phyloP scores from a whole-genome alignment of 2,888 invertebrate genomes.

The Dasysyrphus albostriatus region DNA sequence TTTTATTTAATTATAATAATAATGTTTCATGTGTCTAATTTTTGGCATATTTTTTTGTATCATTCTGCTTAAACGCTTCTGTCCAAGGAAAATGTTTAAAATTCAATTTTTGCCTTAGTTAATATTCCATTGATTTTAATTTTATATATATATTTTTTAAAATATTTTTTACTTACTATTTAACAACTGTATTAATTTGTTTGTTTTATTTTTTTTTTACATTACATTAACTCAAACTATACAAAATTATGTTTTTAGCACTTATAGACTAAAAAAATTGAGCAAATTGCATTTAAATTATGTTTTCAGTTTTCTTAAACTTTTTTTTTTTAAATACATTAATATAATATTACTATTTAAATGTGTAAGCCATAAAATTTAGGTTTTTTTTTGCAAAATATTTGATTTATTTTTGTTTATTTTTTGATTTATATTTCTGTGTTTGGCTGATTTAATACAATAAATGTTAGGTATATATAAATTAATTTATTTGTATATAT shows the following conservation, averaged over 20 bases:
- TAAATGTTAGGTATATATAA: slow-evolving; percentile 53
- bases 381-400: slow-evolving; percentile 63
- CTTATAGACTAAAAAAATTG: slow-evolving; percentile 65
- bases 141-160: slow-evolving; percentile 8
- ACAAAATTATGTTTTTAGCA: slow-evolving; percentile 46
- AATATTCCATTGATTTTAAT: slow-evolving; percentile 49
- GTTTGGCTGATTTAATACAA: slow-evolving; percentile 49
- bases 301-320: slow-evolving; percentile 42
- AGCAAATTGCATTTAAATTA: slow-evolving; percentile 55
- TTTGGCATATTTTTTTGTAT: slow-evolving; percentile 19
- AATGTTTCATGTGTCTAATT: slow-evolving; percentile 27
- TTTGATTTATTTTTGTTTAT: slow-evolving; percentile 56
- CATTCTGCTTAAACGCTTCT: slow-evolving; percentile 29
- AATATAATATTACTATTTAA: slow-evolving; percentile 32
- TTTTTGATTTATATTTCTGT: slow-evolving; percentile 24
- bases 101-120: slow-evolving; percentile 63
- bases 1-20: slow-evolving; percentile 45
- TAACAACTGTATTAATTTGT: slow-evolving; percentile 61
- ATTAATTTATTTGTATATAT: slow-evolving; percentile 59
- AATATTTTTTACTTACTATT: slow-evolving; percentile 69
- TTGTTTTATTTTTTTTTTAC: slow-evolving; percentile 34
- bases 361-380: slow-evolving; percentile 66
- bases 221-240: slow-evolving; percentile 52
- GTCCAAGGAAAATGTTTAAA: slow-evolving; percentile 4
- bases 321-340: slow-evolving; percentile 36